Evolutionary conservation across 2,113 vertebrate species (phyloP), one percentile per base, ranked within the genome.

Genomic region (Elaphurus davidianus): DNA sequence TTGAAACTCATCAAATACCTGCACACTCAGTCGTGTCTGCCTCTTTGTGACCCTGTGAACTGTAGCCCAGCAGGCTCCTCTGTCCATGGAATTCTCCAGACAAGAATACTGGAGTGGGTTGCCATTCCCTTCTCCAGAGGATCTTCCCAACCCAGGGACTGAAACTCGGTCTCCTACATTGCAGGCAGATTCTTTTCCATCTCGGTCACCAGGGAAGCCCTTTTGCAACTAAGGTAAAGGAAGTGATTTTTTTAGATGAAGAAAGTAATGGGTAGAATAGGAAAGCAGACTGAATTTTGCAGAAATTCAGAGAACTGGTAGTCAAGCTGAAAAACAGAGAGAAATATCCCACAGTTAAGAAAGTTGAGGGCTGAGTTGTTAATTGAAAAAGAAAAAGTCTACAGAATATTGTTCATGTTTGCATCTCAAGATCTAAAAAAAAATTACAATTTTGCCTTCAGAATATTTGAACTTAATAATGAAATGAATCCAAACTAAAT

Each of bases 191-290:
- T 76, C 36, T 76, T 76, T 43, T 7, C 71, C 36, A 3, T 76
- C 6, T 43, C 1, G 0, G 71, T 27, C 25, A 14, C 12, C 36
- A 43, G 23, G 36, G 36, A 43, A 76, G 23, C 40, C 0, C 1
- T 71, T 71, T 52, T 79, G 28, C 91, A 79, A 19, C 15, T 30
- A n/a, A 59, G 7, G 6, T 82, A 82, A 82, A 87, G 25, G 13
- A n/a, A 82, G 30, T 45, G 59, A 82, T 95, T 90, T 92, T 21
- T 76, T 10, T 30, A 55, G 25, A 6, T 87, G 28, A 23, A 74
- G 54, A 19, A 78, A 76, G 11, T 74, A 36, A 82, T 78, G 2
- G 1, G 9, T 54, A 6, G 19, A 45, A 45, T 54, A 11, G 84
- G 25, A 76, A 1, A 55, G 12, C 13, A 93, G 36, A 87, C 62